Base-by-base conservation (phyloP, 2,888 invertebrate genomes). In the Dioctria rufipes region DNA sequence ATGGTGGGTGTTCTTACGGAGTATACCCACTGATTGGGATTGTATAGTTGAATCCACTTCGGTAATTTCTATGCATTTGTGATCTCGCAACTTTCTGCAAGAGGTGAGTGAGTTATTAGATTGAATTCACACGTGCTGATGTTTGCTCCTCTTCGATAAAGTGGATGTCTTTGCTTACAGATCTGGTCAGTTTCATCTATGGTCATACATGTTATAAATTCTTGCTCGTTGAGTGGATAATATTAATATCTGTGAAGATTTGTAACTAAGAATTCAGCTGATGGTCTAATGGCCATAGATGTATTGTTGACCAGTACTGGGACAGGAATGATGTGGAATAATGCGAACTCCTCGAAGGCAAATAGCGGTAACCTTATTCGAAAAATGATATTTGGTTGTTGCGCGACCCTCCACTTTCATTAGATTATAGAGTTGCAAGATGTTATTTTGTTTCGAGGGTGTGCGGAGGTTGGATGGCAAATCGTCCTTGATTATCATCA, bases 321-420 rank as follows among this genome's bases (percentile, higher is more conserved):
- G 4, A 46, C 46, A 5, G 46, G 8, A 5, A 46, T 8, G 8
- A 46, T 46, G 46, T 8, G 46, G 67, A 25, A 67, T 67, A 67
- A 67, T 43, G 40, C 67, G 43, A 42, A 25, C 46, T 46, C 67
- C 5, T 43, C 9, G 25, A 67, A 43, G 65, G 67, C 46, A 6
- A 67, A 67, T 43, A 46, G 25, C 43, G 4, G 13, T 13, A 25
- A 67, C 46, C 67, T 4, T 5, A 46, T 46, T 46, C 8, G 4
- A 8, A 46, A 46, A 5, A 46, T 46, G 5, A 46, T 46, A 46
- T 46, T 46, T 46, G 5, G 4, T 46, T 5, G 46, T 46, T 46
- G 46, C 46, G 4, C 46, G 4, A 4, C 46, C 46, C 8, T 46
- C 8, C 5, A 46, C 46, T 46, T 46, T 46, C 46, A 46, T 46